Evolutionary conservation across 2,797 vertebrate genomes (phyloP), one percentile per base, ranked within the genome.

Genomic region (Sebastes melanostomus): DNA sequence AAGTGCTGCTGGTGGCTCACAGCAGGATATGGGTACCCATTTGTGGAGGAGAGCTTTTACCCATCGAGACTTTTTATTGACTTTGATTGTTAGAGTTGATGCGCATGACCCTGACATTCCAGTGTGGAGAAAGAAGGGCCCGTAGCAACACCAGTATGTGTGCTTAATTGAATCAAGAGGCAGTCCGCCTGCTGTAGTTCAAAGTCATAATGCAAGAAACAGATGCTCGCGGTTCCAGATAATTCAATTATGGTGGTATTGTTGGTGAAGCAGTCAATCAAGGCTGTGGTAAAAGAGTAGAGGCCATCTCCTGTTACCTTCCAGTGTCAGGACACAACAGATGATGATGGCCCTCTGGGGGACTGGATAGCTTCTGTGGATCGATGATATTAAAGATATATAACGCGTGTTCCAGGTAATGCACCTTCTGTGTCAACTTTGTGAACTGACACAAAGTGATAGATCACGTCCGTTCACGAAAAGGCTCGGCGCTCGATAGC

Each of bases 231-330:
- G 79, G 88, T 87, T 92, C 80, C 73, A 70, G 55, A 84, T 94
- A 94, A 95, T 94, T 93, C 71, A 93, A 95, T 96, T 94, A 93
- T 1, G 36, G 8, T 46, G 69, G 77, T 84, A 84, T 92, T 93
- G 93, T 91, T 87, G 77, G 65, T 63, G 69, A 46, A 34, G 81
- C 66, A 74, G 88, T 90, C 81, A 77, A 73, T 73, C 85, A 85
- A 68, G 58, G 84, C 77, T 82, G 87, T 68, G 84, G 86, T 82
- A 74, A 81, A 69, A 86, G 77, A 16, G 65, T 24, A 8, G 58
- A 85, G 38, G 79, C 50, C 76, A 42, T 80, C 80, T 91, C 83
- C 78, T 63, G 63, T 90, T 91, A 86, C 82, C 74, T 9, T 50
- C 63, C 80, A 61, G 69, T 75, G 72, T 90, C 84, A 73, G 71